Conservation (phyloP, 2,113 vertebrate genomes). For the Thryonomys swinderianus region DNA sequence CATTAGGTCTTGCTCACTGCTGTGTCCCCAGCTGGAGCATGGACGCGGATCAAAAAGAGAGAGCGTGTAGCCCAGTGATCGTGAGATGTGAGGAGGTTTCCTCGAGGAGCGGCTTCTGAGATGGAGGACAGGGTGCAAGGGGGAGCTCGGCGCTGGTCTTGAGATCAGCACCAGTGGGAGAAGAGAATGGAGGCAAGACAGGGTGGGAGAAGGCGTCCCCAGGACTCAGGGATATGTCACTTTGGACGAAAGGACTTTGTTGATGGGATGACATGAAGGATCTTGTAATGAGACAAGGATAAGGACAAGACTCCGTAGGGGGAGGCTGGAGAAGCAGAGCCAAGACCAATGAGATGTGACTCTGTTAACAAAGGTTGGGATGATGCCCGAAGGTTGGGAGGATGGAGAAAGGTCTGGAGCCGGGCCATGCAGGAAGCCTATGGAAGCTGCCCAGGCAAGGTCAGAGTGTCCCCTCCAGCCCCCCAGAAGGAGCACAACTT, state of each 20-base stretch:
- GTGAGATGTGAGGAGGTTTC: too few species aligned
- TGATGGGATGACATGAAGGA: background rate
- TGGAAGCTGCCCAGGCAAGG: background rate
- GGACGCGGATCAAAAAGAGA: background rate
- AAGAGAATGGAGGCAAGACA: background rate
- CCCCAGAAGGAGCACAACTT: background rate
- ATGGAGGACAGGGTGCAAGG: background rate
- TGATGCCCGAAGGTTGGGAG: background rate
- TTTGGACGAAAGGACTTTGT: background rate
- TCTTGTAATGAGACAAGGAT: too few species aligned
- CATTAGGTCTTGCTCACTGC: background rate
- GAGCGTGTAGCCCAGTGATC: rapidly evolving
- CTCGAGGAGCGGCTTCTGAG: background rate
- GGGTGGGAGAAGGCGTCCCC: background rate
- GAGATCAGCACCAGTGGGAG: background rate
- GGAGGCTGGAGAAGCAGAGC: background rate
- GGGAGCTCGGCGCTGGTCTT: background rate
- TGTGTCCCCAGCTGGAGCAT: background rate
- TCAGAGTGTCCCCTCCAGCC: background rate
- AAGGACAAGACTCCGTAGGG: background rate
- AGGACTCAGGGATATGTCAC: too few species aligned
- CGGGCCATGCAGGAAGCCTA: background rate
- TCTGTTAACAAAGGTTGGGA: background rate
- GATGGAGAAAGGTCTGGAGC: background rate
- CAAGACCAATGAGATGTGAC: background rate